Evolutionary conservation across 2,797 vertebrate genomes (phyloP).

Genomic region (Argentina silus): DNA sequence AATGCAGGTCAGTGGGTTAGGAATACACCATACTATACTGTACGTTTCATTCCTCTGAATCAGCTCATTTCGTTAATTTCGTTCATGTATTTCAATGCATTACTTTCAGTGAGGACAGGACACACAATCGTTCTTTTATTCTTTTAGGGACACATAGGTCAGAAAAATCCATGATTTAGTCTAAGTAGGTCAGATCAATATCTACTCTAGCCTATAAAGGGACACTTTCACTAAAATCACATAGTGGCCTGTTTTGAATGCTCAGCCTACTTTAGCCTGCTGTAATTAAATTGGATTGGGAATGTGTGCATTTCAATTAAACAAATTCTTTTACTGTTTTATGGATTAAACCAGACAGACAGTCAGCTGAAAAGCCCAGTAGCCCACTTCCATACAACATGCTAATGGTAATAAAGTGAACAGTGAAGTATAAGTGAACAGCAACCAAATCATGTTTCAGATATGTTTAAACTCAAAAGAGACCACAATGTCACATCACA

Average conservation of each 20-base stretch:
- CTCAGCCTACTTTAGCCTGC: not conserved
- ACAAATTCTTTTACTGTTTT: not conserved
- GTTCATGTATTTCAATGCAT: constrained; percentile 1
- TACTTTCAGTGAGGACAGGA: not conserved
- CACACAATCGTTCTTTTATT: too few species aligned
- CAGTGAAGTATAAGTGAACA: too few species aligned
- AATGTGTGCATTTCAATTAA: not conserved
- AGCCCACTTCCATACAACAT: not conserved
- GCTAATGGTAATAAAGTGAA: not conserved
- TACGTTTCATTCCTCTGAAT: not conserved
- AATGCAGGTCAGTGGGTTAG: constrained; percentile 73
- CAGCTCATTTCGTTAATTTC: not conserved
- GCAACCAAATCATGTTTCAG: not conserved
- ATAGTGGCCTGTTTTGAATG: not conserved
- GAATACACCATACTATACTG: constrained; percentile 34
- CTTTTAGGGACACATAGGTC: not conserved
- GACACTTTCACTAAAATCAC: not conserved
- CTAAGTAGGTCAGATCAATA: not conserved
- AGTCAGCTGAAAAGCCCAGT: not conserved
- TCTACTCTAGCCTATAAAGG: not conserved
- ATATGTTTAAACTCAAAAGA: not conserved
- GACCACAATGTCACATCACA: not conserved
- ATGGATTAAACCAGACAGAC: not conserved
- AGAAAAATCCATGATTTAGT: not conserved
- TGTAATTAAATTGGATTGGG: not conserved